Percentiles rank a stretch among this genome's conserved stretches.
Conservation (phyloP, 2,113 vertebrate species). For the Aythya baeri region DNA sequence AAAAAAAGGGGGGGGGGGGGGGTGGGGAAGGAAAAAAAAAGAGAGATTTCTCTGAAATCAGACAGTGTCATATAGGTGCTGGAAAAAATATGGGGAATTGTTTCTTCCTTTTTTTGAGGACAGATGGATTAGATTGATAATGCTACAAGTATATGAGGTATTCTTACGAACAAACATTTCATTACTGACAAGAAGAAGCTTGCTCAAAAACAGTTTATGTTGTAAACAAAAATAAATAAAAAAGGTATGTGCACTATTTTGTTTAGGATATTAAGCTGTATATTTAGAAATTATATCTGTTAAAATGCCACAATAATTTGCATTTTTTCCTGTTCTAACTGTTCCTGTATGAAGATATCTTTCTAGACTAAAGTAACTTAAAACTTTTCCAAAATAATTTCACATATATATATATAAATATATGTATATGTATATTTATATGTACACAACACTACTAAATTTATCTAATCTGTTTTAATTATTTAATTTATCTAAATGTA, state of each 20-base stretch:
- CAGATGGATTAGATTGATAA: background rate
- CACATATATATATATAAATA: background rate
- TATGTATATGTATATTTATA: background rate
- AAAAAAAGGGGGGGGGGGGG: too few relatives aligned
- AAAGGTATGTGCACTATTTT: background rate
- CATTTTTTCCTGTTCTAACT: background rate
- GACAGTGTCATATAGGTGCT: background rate
- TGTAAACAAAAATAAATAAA: background rate
- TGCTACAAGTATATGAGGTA: background rate
- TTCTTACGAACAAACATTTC: background rate
- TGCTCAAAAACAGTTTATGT: background rate
- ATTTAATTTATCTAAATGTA: background rate
- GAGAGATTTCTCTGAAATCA: background rate
- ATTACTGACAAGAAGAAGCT: background rate
- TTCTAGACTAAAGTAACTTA: background rate
- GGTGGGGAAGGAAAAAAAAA: background rate
- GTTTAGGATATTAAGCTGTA: background rate
- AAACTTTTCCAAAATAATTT: background rate
- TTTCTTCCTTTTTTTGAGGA: background rate
- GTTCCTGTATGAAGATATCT: background rate
- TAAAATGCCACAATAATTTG: background rate
- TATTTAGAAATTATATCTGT: background rate
- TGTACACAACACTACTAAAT: background rate
- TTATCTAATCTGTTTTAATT: background rate
- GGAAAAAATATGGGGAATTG: background rate